Evolutionary conservation across 2,888 invertebrate genomes (phyloP).

Genomic region (Orchesella flavescens): DNA sequence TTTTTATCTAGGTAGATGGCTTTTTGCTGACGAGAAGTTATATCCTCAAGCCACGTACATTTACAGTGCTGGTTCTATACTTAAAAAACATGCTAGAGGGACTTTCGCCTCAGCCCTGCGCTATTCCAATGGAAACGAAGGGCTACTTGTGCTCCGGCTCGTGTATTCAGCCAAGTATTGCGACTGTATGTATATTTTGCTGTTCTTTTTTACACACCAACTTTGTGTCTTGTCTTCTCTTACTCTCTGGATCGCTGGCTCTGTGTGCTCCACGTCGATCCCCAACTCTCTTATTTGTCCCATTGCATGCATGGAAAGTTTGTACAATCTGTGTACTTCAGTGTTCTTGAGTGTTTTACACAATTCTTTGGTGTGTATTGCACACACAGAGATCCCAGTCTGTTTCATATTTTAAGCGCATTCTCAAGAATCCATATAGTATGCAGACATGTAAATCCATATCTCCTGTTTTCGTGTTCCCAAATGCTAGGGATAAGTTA

Average conservation of each 20-base stretch:
- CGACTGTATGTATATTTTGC: too few species aligned
- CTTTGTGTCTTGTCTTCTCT: slow-evolving; percentile 15
- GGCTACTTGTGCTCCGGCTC: too few species aligned
- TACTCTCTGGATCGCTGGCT: neutral
- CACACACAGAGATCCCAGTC: neutral
- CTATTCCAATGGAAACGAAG: too few species aligned
- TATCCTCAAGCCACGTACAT: slow-evolving; percentile 27
- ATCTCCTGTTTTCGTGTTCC: too few species aligned
- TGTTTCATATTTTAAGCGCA: too few species aligned
- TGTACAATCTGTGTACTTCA: slow-evolving; percentile 28
- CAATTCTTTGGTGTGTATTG: slow-evolving; percentile 16
- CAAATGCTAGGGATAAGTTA: neutral
- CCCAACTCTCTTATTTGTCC: slow-evolving; percentile 5
- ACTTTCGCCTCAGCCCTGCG: too few species aligned
- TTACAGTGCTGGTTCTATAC: neutral
- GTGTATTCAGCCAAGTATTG: too few species aligned
- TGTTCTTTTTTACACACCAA: neutral
- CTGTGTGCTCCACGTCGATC: neutral
- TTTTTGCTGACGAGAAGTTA: slow-evolving; percentile 6
- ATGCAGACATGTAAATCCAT: neutral
- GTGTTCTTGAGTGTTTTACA: slow-evolving; percentile 32
- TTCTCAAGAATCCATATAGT: neutral
- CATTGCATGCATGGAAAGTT: slow-evolving; percentile 13
- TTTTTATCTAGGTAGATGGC: slow-evolving; percentile 10
- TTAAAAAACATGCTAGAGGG: neutral